These are phyloP conservation scores for Cyprinella venusta DNA, from an alignment of 2,797 vertebrate species.

Conservation along the genomic window DNA sequence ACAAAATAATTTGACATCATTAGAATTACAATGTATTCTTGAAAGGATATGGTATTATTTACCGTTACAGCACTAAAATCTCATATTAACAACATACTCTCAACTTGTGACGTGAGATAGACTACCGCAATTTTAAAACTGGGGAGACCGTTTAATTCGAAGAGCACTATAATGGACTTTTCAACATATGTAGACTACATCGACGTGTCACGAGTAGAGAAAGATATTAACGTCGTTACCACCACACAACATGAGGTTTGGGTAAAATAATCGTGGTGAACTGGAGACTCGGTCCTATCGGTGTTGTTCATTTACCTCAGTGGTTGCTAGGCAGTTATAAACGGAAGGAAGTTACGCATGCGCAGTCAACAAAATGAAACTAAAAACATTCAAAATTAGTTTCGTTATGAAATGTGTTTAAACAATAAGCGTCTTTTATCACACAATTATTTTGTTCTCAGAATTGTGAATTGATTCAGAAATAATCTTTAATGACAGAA, in stretches of 20 bases:
- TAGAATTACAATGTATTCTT: not conserved
- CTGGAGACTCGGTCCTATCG: not conserved
- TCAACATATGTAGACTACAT: not conserved
- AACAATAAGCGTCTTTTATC: no score
- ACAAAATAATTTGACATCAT: not conserved
- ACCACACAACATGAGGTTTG: not conserved
- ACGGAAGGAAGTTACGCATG: no score
- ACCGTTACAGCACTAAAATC: not conserved
- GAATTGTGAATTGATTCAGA: no score
- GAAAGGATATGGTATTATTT: not conserved
- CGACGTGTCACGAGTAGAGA: not conserved
- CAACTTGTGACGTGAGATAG: no score
- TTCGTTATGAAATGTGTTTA: not conserved
- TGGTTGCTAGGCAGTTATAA: not conserved
- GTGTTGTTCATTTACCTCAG: not conserved
- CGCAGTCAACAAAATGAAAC: not conserved
- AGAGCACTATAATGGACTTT: not conserved
- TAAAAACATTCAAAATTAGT: not conserved
- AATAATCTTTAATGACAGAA: no score
- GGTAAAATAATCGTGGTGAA: not conserved
- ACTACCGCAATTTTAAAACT: no score
- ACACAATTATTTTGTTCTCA: not conserved
- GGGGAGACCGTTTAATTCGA: not conserved
- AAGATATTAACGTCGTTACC: not conserved
- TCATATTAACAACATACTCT: not conserved